phyloP scores from a whole-genome alignment of 2,888 invertebrate genomes.

The Rhodophaea formosa region DNA sequence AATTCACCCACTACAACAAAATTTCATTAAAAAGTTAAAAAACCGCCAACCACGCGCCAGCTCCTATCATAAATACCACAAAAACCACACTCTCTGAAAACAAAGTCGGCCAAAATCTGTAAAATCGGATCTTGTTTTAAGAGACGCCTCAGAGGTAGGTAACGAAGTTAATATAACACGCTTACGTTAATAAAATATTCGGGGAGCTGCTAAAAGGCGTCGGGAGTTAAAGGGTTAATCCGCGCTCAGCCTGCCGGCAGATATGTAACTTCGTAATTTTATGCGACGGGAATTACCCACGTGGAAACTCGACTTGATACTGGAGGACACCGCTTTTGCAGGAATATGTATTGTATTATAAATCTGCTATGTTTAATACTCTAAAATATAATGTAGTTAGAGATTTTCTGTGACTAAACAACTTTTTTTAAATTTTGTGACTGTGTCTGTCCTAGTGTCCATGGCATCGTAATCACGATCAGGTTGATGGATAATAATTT shows the following conservation, averaged over 20 bases:
- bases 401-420: too few relatives aligned
- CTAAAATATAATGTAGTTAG: too few relatives aligned
- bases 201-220: slow-evolving; percentile 25
- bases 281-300: slow-evolving; percentile 15
- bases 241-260: slow-evolving; percentile 16
- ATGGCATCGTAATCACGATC: too few relatives aligned
- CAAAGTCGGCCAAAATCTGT: slow-evolving; percentile 20
- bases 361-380: not conserved
- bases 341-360: too few relatives aligned
- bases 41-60: not conserved
- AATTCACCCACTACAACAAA: too few relatives aligned
- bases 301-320: slow-evolving; percentile 5
- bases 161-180: slow-evolving; percentile 55
- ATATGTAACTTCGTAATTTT: slow-evolving; percentile 19
- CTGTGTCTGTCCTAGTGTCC: too few relatives aligned
- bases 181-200: slow-evolving; percentile 63
- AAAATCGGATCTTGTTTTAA: slow-evolving; percentile 48
- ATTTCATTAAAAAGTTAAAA: not conserved
- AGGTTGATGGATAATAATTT: too few relatives aligned
- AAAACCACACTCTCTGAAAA: slow-evolving; percentile 16
- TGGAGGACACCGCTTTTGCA: not conserved
- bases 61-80: slow-evolving; percentile 1
- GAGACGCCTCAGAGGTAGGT: slow-evolving; percentile 34
- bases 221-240: slow-evolving; percentile 19
- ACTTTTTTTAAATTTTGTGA: too few relatives aligned